Base-by-base conservation (phyloP, 2,888 invertebrate genomes). In the Dysmachus trigonus region DNA sequence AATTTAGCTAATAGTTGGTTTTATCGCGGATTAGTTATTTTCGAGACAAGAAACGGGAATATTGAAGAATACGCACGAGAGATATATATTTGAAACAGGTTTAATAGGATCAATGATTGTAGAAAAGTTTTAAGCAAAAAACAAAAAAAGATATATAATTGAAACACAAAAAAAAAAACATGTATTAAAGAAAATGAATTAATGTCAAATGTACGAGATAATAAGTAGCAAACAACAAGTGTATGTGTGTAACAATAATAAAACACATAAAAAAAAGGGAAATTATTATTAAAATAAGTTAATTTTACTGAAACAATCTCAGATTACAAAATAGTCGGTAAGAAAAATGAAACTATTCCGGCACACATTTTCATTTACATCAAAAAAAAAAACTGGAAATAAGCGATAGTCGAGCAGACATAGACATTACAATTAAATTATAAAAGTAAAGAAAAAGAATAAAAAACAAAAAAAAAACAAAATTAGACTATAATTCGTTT, bases 81-180 rank as follows among this genome's bases (percentile, higher is more conserved):
- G 77, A 81, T 71, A 86, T 51, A 72, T 81, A 83, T 82, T 84
- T 38, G 47, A 84, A 84, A 84, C 84, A 84, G 84, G 84, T 84
- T 81, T 30, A 33, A 85, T 77, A 85, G 85, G 85, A 86, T 86
- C 86, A 85, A 83, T 83, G 86, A 79, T 31, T 62, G 82, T 82
- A 82, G 82, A 82, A 82, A 82, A 82, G 82, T 82, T 82, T 82
- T 62, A 82, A 27, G 77, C 33, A 41, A 77, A 79, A 79, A 82
- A 53, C 38, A 41, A 41, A 15, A 41, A 38, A 13, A 38, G 13
- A 41, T 41, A 41, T 41, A 41, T 41, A 38, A 82, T 35, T 33
- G 35, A 33, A 62, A 41, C 18, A 15, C 10, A 35, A 77, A 77
- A 3, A 82, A 22, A 35, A 77, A 77, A 41, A 82, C 62, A 53